Evolutionary conservation across 2,888 invertebrate genomes (phyloP), one percentile per base, ranked within the genome.

Genomic region (Arrhopalites spinosus): DNA sequence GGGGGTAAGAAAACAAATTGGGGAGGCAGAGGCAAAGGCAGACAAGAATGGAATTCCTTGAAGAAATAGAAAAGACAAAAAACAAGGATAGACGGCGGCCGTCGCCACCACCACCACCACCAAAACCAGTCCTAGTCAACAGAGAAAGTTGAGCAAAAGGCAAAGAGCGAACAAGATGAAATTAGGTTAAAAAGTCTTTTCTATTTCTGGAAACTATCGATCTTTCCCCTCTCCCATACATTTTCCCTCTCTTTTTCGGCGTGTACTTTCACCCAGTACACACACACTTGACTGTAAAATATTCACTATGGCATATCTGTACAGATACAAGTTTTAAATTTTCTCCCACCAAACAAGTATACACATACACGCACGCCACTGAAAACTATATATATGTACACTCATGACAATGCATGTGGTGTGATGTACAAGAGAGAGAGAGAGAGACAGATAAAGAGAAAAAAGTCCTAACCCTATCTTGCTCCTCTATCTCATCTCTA

Each of bases 111-210:
- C 36, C 36, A 11, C 36, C 36, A 36, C 36, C 11, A 11, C 3
- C 36, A 36, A 53, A 23, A 53, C 23, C n/a, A 53, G 23, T 2
- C 23, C 1, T n/a, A 53, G 53, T 53, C 20, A 23, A 53, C 23
- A 53, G 8, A 53, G 20, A 53, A 23, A n/a, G 20, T 2, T 8
- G 63, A 36, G 43, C 17, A 30, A 20, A 36, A n/a, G 1, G 25
- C 2, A 27, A 1, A 36, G 73, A 56, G 59, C 53, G 29, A 23
- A 29, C 72, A 67, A 71, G 71, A 68, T 74, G 77, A 74, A 77
- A 77, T 77, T 77, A 77, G 77, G 77, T 77, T 77, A 77, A 69
- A 77, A 74, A 77, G 77, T 74, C 77, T 74, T 72, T 77, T 77
- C 77, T 77, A 77, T 77, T 77, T 77, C 77, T 77, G 77, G 77